Base-by-base conservation (phyloP, 1,140 invertebrate species). In the Micrasema minimum region DNA sequence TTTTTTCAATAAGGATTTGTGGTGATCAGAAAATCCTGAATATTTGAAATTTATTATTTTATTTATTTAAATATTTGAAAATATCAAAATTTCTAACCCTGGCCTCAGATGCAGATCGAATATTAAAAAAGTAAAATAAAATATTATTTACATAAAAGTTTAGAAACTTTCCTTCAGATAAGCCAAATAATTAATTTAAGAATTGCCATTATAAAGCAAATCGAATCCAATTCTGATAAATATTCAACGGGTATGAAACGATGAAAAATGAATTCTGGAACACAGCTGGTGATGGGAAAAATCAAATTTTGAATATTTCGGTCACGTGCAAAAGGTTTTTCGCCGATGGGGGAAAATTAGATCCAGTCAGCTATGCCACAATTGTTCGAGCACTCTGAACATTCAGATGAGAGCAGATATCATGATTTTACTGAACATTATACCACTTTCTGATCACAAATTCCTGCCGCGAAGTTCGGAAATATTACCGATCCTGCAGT, bases 321-420 rank as follows among this genome's bases (percentile, higher is more conserved):
- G 53, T 57, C 53, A 57, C 53, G 53, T 18, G 1, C 53, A 31
- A 38, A 57, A 12, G 26, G 53, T 57, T 57, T 57, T 57, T 57
- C 53, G 37, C 31, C 31, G 37, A 57, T 11, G 31, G 53, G 26
- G 51, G 37, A 57, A 57, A 57, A 57, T 57, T 57, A 57, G 53
- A 57, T 57, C 53, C 35, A 37, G 53, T 31, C 23, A 14, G 14
- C 26, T n/a, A 57, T 35, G 23, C 26, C 53, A 57, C 53, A 57
- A 57, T 57, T 57, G 53, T 37, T 37, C n/a, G n/a, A n/a, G n/a
- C n/a, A n/a, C n/a, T n/a, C n/a, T 57, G 53, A 31, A 57, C n/a
- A 57, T 57, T 57, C 37, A 57, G 53, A 57, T 57, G 53, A 57
- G 53, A 57, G 53, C n/a, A n/a, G n/a, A n/a, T 57, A 11, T 57